Evolutionary conservation across 2,113 vertebrate species (phyloP), one percentile per base, ranked within the genome.

Genomic region (Ornithorhynchus anatinus): DNA sequence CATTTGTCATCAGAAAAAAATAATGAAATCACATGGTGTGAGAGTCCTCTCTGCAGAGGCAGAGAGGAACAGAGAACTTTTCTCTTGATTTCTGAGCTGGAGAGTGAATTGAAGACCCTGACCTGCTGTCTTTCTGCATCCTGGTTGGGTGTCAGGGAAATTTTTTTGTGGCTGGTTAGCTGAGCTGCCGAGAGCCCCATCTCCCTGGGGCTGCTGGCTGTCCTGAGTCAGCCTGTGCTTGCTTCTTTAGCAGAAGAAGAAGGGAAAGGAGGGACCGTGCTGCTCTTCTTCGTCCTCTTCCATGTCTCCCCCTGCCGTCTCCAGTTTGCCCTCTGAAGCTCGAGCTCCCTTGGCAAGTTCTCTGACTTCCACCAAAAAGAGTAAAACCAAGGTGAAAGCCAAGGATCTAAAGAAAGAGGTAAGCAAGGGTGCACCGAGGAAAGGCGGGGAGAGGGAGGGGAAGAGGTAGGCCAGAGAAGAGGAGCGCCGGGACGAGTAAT

Each of bases 391-490:
- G 75, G 85, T 89, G 81, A 98, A 95, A 84, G 83, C 91, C 80
- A 95, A 95, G 88, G 96, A 97, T 85, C 92, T 94, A 50, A 95
- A 94, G 82, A 95, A 94, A 74, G 94, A 95, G 93, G 94, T 95
- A 81, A 92, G 91, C 10, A 0, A 16, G 16, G 7, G 1, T 0
- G 12, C 2, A 13, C 29, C n/a, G 2, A 7, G 10, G 32, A n/a
- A 36, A 54, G 19, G 19, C 8, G 7, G 19, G 17, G 10, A 2
- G 13, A 17, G 4, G 10, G 33, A 14, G 16, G 29, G 17, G 44
- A 27, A 50, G n/a, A n/a, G n/a, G n/a, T n/a, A n/a, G n/a, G n/a
- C n/a, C n/a, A n/a, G n/a, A n/a, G n/a, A n/a, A n/a, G n/a, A n/a
- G n/a, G n/a, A n/a, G n/a, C n/a, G n/a, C n/a, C n/a, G n/a, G n/a